Conservation (phyloP, 2,888 invertebrate genomes). For the Aphidoletes aphidimyza region DNA sequence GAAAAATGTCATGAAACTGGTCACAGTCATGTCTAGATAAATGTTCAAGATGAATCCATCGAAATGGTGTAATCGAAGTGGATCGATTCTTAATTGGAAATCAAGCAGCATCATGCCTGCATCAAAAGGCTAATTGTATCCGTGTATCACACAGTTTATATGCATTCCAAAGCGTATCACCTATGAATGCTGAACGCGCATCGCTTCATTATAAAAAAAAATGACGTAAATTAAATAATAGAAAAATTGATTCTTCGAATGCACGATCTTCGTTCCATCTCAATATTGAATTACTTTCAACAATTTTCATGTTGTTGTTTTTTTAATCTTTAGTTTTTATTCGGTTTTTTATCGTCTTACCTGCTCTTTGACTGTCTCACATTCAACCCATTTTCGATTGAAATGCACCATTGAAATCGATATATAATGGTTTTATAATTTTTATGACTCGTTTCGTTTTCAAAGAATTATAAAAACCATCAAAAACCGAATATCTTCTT, state of each 20-base stretch:
- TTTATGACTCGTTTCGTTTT: conserved; percentile 23
- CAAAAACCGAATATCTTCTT: not conserved
- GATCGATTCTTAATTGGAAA: conserved; percentile 25
- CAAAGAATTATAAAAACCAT: not conserved
- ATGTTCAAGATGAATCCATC: conserved; percentile 6
- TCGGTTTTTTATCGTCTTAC: not conserved
- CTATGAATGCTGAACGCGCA: not conserved
- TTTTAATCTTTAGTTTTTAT: too few species aligned
- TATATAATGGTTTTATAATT: conserved; percentile 22
- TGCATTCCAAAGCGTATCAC: not conserved
- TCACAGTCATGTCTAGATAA: too few species aligned
- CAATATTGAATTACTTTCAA: conserved; percentile 15
- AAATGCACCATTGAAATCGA: conserved; percentile 8
- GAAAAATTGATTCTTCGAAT: conserved; percentile 30
- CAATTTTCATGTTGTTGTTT: not conserved
- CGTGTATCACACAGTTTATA: not conserved
- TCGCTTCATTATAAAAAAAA: not conserved
- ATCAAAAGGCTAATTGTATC: too few species aligned
- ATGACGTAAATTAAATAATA: not conserved
- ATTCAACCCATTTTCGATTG: not conserved
- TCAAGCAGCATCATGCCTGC: not conserved
- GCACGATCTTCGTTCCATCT: not conserved
- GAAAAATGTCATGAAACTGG: not conserved
- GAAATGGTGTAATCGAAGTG: not conserved
- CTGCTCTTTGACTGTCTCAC: not conserved